phyloP scores from a whole-genome alignment of 2,797 vertebrate species.

The Oreortyx pictus region DNA sequence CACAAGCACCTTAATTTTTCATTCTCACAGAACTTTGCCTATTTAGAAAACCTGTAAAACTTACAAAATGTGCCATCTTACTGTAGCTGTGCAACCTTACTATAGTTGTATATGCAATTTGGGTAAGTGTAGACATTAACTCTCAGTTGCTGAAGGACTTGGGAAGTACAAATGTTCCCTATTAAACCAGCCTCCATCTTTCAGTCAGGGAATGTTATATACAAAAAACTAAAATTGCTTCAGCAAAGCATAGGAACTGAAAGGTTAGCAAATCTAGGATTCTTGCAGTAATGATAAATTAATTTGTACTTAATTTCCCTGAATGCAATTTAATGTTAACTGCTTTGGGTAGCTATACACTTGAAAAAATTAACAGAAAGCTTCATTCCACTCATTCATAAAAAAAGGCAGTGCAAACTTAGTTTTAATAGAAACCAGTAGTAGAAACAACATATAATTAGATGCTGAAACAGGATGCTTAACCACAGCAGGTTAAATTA shows the following conservation, averaged over 20 bases:
- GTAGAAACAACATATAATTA: slow-evolving; percentile 27
- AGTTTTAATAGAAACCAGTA: slow-evolving; percentile 26
- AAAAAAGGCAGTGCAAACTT: slow-evolving; percentile 5
- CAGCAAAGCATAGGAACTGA: neutral
- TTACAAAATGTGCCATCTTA: neutral
- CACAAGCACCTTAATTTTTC: neutral
- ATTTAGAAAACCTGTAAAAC: neutral
- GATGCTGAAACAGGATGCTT: slow-evolving; percentile 31
- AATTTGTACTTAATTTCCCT: slow-evolving; percentile 52
- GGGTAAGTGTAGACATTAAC: neutral
- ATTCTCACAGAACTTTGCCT: neutral
- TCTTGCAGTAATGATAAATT: slow-evolving; percentile 22
- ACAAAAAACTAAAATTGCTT: slow-evolving; percentile 11
- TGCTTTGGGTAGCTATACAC: neutral
- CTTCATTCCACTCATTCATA: neutral
- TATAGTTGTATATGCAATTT: neutral
- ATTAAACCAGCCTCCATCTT: slow-evolving; percentile 20
- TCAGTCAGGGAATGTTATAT: neutral
- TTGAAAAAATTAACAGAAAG: slow-evolving; percentile 1
- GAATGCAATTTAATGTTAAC: slow-evolving; percentile 32
- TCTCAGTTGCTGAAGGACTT: slow-evolving; percentile 4
- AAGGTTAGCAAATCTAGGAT: slow-evolving; percentile 13
- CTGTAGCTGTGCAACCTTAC: neutral
- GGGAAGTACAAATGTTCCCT: neutral
- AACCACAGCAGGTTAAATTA: slow-evolving; percentile 33